These are phyloP conservation scores for Sus cebifrons DNA, from an alignment of 2,797 vertebrate species.

Conservation along the genomic window DNA sequence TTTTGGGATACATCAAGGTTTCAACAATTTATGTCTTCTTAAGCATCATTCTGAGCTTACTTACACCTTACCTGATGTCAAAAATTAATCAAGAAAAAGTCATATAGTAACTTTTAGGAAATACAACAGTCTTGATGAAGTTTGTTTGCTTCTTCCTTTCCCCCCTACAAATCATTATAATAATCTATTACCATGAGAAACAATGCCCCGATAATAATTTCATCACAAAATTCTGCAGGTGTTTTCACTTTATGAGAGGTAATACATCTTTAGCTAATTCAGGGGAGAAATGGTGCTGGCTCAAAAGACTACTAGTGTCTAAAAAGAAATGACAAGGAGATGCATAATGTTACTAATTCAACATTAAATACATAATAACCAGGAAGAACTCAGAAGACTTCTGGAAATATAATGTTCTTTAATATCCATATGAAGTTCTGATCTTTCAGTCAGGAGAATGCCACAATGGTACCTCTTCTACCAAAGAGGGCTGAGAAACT, in stretches of 20 bases:
- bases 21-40: slow-evolving; percentile 31
- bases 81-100: slow-evolving; percentile 51
- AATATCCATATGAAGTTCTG: neutral
- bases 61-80: neutral
- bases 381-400: neutral
- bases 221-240: slow-evolving; percentile 62
- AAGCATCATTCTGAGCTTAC: neutral
- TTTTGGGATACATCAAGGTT: neutral
- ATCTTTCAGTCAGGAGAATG: neutral
- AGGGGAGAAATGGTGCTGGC: neutral
- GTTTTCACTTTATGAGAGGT: slow-evolving; percentile 28
- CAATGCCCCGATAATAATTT: neutral
- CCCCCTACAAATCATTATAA: neutral
- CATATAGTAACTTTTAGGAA: slow-evolving; percentile 34
- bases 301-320: slow-evolving; percentile 31
- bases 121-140: neutral
- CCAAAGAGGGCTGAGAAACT: neutral
- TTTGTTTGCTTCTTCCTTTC: neutral
- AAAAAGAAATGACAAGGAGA: neutral
- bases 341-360: neutral
- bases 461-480: neutral
- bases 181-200: neutral
- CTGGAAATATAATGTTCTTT: neutral
- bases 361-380: neutral
- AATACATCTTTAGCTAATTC: slow-evolving; percentile 34